Percentiles rank a stretch among this genome's conserved stretches.
phyloP scores from a whole-genome alignment of 1,140 invertebrate genomes.

The Formica selysi region DNA sequence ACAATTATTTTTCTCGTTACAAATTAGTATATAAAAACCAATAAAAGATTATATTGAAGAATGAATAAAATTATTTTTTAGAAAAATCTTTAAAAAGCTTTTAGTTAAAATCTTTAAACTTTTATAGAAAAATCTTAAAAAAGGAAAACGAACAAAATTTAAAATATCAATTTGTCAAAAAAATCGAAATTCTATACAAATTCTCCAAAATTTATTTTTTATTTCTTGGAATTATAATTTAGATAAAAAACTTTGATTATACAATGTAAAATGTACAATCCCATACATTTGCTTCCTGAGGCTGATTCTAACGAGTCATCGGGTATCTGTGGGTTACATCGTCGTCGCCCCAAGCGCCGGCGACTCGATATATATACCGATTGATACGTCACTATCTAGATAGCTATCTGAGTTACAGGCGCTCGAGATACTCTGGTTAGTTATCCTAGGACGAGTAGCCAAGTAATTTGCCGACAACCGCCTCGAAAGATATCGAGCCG shows the following conservation, averaged over 20 bases:
- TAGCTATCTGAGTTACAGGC: conserved; percentile 63
- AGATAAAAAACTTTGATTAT: not conserved
- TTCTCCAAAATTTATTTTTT: not conserved
- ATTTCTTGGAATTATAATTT: not conserved
- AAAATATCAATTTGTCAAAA: not conserved
- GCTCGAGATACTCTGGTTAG: conserved; percentile 23
- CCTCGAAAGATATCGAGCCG: conserved; percentile 51
- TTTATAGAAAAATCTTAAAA: conserved; percentile 6
- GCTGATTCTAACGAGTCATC: conserved; percentile 47
- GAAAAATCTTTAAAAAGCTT: not conserved
- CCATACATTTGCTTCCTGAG: not conserved
- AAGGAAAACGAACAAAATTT: not conserved
- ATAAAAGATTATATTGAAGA: not conserved
- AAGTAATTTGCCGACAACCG: conserved; percentile 66
- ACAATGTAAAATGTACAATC: not conserved
- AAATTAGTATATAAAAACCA: not conserved
- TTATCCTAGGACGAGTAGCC: conserved; percentile 34
- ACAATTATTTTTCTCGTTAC: not conserved
- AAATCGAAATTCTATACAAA: not conserved
- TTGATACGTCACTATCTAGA: conserved; percentile 56
- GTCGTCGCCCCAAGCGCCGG: not conserved
- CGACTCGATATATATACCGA: conserved; percentile 33
- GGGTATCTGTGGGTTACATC: conserved; percentile 51
- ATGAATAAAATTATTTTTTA: not conserved
- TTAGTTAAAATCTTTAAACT: no score